phyloP scores from a whole-genome alignment of 2,113 vertebrate species.

The Pandion haliaetus region DNA sequence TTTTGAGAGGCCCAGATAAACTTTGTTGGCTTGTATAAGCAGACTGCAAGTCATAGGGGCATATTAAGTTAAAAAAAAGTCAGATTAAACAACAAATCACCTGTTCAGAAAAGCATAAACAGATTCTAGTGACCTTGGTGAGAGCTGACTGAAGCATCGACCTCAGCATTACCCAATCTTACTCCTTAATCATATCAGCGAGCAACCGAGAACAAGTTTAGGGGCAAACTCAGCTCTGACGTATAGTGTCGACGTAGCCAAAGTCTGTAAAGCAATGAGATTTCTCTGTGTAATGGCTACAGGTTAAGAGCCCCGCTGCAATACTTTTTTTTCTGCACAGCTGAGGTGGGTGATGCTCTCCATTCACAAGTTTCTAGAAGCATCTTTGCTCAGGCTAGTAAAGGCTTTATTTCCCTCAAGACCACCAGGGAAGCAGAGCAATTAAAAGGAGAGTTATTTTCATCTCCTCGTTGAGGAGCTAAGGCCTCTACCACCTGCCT shows the following conservation, averaged over 20 bases:
- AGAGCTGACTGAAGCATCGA: not conserved
- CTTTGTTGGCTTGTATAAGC: not conserved
- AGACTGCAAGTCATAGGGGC: not conserved
- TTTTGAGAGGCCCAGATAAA: not conserved
- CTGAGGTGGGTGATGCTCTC: not conserved
- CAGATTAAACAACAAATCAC: not conserved
- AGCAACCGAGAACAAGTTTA: not conserved
- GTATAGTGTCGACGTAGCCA: not conserved
- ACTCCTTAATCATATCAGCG: not conserved
- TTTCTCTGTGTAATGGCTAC: not conserved
- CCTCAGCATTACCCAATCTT: not conserved
- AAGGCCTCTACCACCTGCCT: not conserved
- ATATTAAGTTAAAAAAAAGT: not conserved
- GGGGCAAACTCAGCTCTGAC: not conserved
- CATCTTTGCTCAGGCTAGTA: not conserved
- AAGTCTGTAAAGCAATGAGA: not conserved
- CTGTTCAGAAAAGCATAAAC: not conserved
- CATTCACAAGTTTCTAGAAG: not conserved
- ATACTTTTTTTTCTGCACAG: not conserved
- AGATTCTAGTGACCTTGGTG: not conserved
- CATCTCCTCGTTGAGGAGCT: not conserved
- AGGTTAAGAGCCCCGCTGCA: not conserved
- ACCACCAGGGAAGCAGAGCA: conserved; percentile 3
- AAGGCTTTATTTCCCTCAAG: not conserved
- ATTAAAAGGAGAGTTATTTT: conserved; percentile 51